phyloP scores from a whole-genome alignment of 1,140 invertebrate species.

The Leguminivora glycinivorella region DNA sequence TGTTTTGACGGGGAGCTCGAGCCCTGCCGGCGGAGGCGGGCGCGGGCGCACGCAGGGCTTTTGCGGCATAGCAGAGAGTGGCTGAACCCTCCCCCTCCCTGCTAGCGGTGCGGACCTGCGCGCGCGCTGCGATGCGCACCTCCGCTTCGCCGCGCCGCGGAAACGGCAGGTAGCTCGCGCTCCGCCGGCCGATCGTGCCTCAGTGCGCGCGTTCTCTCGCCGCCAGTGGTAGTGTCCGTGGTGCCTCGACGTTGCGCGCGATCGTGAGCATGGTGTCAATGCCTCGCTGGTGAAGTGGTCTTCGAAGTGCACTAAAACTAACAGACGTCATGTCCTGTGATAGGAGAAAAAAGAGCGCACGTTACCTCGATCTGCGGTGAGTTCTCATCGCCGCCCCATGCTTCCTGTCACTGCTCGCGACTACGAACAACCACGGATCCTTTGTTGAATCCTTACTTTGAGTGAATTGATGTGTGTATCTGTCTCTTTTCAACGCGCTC shows the following conservation, averaged over 20 bases:
- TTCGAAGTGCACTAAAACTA: constrained; percentile 51
- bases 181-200: constrained; percentile 49
- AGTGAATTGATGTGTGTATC: constrained; percentile 65
- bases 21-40: constrained; percentile 27
- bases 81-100: constrained; percentile 42
- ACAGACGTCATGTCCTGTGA: constrained; percentile 74
- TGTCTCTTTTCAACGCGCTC: constrained; percentile 67
- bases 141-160: constrained; percentile 68
- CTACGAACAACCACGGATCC: constrained; percentile 51
- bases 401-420: constrained; percentile 51
- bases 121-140: constrained; percentile 74
- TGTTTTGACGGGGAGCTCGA: constrained; percentile 42
- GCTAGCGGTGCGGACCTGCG: constrained; percentile 60
- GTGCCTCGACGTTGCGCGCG: constrained; percentile 62
- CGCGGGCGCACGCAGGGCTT: constrained; percentile 31
- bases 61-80: constrained; percentile 28
- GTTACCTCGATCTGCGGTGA: constrained; percentile 76
- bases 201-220: constrained; percentile 75
- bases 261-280: constrained; percentile 63
- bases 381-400: constrained; percentile 57
- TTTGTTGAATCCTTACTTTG: constrained; percentile 68
- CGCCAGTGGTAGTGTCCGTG: constrained; percentile 71
- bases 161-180: constrained; percentile 65
- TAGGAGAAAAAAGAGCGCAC: constrained; percentile 71
- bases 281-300: constrained; percentile 63